phyloP scores from a whole-genome alignment of 2,797 vertebrate species.

The Sebastes diploproa region DNA sequence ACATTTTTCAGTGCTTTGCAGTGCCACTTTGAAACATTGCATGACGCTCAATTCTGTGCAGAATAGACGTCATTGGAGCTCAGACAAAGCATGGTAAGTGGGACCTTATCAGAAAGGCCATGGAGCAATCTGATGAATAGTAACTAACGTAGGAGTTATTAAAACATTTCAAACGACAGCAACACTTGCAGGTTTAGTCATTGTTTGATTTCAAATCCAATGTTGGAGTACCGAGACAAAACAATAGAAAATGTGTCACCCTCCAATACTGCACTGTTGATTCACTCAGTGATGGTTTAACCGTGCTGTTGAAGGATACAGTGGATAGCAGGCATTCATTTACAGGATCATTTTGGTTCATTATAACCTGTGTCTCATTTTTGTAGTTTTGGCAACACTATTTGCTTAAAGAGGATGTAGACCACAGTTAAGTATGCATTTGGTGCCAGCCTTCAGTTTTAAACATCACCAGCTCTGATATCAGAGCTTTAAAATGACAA shows the following conservation, averaged over 20 bases:
- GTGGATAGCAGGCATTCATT: neutral
- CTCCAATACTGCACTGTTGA: neutral
- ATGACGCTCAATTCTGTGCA: neutral
- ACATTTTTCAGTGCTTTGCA: neutral
- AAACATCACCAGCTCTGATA: neutral
- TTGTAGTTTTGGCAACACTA: neutral
- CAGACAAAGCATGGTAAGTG: constrained; percentile 12
- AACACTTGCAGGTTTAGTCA: neutral
- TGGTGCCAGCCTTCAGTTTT: neutral
- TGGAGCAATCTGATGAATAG: constrained; percentile 17
- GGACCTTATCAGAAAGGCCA: constrained; percentile 1
- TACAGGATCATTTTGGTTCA: neutral
- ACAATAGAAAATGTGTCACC: neutral
- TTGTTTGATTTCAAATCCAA: neutral
- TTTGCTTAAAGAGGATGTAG: neutral
- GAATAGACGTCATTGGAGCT: constrained; percentile 3
- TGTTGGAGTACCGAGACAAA: neutral
- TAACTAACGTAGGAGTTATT: neutral
- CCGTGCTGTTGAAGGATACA: neutral
- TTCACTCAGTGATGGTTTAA: neutral
- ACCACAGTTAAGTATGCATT: neutral
- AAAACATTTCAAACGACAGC: neutral
- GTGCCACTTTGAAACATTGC: constrained; percentile 21
- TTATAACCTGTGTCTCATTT: neutral
- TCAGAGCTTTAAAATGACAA: neutral